Conservation (phyloP, 2,797 vertebrate genomes). For the Tiaroga cobitis region DNA sequence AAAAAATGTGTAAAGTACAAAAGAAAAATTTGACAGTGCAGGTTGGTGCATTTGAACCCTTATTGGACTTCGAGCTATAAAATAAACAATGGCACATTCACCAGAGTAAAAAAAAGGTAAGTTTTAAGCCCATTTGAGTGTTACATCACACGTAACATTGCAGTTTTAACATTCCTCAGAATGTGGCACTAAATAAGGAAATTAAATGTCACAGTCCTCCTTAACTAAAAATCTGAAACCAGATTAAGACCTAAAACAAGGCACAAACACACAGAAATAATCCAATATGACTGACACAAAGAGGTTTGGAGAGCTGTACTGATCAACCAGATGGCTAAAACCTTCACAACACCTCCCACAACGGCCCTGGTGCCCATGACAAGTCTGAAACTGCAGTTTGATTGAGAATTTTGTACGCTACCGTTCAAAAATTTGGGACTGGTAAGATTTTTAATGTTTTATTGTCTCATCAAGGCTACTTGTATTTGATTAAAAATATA, state of each 20-base stretch:
- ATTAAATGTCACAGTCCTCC: slow-evolving; percentile 30
- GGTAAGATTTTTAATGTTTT: background rate
- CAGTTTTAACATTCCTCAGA: slow-evolving; percentile 66
- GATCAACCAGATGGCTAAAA: slow-evolving; percentile 12
- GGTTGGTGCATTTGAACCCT: slow-evolving; percentile 21
- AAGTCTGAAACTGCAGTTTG: background rate
- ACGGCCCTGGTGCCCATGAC: background rate
- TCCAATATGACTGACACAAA: background rate
- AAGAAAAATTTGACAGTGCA: background rate
- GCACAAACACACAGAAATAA: slow-evolving; percentile 37
- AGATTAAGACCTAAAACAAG: slow-evolving; percentile 42
- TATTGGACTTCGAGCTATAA: slow-evolving; percentile 18
- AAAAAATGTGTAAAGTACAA: background rate
- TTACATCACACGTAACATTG: slow-evolving; percentile 49
- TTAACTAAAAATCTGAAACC: background rate
- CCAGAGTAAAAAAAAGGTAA: slow-evolving; percentile 47
- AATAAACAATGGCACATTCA: slow-evolving; percentile 67
- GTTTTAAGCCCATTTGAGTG: slow-evolving; percentile 10
- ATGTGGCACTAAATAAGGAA: slow-evolving; percentile 62
- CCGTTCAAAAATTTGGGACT: background rate
- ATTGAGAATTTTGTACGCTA: background rate
- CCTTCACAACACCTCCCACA: background rate
- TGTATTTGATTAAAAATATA: background rate
- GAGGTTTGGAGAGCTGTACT: background rate
- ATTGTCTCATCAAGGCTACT: background rate